Evolutionary conservation across 2,797 vertebrate genomes (phyloP).

Genomic region (Neosilurus hyrtlii): DNA sequence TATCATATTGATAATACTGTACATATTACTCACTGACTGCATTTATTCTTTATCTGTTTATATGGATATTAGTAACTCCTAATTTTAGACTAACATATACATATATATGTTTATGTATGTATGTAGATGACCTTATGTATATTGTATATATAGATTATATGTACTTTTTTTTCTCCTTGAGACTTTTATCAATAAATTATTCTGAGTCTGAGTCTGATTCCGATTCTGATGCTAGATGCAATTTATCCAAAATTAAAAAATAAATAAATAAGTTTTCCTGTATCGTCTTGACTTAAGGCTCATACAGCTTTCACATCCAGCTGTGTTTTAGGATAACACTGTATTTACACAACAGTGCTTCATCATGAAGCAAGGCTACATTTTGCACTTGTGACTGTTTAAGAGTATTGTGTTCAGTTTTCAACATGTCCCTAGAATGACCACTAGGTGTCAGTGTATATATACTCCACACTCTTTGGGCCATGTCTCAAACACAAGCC

Average conservation of each 20-base stretch:
- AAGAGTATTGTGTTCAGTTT: not conserved
- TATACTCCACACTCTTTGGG: not conserved
- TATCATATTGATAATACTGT: too few species aligned
- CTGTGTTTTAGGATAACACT: not conserved
- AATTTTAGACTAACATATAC: too few species aligned
- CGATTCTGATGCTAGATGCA: not conserved
- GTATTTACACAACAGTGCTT: not conserved
- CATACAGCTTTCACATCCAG: not conserved
- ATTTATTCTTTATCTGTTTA: too few species aligned
- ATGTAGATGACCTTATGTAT: too few species aligned
- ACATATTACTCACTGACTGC: too few species aligned
- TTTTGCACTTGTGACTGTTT: not conserved
- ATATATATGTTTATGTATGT: too few species aligned
- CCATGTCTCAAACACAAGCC: not conserved
- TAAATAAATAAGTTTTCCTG: not conserved
- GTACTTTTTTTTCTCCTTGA: too few species aligned
- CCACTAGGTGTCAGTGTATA: constrained; percentile 51
- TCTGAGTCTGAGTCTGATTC: too few species aligned
- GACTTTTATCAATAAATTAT: too few species aligned
- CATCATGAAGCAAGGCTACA: not conserved
- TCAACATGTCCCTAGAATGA: not conserved
- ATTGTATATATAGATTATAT: too few species aligned
- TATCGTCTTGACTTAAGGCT: not conserved
- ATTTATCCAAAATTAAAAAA: not conserved
- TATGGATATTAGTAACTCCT: too few species aligned